These are phyloP conservation scores for Hydropotes inermis DNA, from an alignment of 2,113 vertebrate genomes.

Conservation along the genomic window DNA sequence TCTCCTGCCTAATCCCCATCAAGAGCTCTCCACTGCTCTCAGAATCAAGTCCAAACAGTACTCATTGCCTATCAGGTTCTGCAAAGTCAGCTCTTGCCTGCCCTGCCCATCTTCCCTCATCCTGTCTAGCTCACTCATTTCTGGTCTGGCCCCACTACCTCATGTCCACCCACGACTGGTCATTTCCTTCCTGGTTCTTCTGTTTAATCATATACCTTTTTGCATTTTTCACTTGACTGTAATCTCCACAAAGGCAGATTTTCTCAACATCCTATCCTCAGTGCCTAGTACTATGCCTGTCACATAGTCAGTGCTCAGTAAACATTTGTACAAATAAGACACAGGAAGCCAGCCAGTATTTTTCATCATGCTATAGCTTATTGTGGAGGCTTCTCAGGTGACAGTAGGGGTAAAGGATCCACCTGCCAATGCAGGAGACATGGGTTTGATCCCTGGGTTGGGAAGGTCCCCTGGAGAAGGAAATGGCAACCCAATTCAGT, in stretches of 20 bases:
- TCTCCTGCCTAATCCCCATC: not conserved
- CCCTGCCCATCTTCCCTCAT: not conserved
- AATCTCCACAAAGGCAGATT: not conserved
- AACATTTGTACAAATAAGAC: not conserved
- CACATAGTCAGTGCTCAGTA: not conserved
- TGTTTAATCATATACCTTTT: not conserved
- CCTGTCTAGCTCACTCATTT: not conserved
- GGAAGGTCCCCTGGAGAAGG: not conserved
- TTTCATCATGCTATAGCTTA: not conserved
- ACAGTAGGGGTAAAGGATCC: not conserved
- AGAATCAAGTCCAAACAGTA: not conserved
- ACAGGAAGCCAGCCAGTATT: not conserved
- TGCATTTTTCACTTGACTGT: not conserved
- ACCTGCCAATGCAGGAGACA: not conserved
- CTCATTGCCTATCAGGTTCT: not conserved
- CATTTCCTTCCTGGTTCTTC: not conserved
- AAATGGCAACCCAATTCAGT: not conserved
- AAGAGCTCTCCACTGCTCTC: not conserved
- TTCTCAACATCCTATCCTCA: not conserved
- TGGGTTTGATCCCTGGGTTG: not conserved
- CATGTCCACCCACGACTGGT: not conserved
- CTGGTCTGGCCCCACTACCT: not conserved
- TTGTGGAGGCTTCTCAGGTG: not conserved
- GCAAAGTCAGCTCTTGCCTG: not conserved
- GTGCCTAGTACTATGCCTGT: not conserved